phyloP scores from a whole-genome alignment of 2,888 invertebrate genomes.

The Schizaphis graminum region DNA sequence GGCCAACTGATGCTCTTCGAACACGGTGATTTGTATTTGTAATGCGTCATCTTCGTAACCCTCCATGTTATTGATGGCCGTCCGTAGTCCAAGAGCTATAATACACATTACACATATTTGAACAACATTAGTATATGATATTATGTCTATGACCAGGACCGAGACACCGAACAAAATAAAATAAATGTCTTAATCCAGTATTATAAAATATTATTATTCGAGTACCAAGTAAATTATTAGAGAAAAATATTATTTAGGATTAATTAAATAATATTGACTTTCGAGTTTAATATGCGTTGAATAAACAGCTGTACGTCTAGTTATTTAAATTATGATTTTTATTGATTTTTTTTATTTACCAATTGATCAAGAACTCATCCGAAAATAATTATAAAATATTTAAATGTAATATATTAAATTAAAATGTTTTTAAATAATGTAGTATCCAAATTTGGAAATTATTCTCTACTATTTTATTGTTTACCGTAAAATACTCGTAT shows the following conservation, averaged over 20 bases:
- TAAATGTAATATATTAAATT: background rate
- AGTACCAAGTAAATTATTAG: background rate
- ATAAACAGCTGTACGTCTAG: background rate
- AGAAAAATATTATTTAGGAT: background rate
- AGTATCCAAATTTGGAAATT: background rate
- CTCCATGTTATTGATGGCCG: constrained; percentile 49
- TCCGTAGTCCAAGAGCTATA: constrained; percentile 46
- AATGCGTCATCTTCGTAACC: constrained; percentile 69
- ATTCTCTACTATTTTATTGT: background rate
- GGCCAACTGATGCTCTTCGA: constrained; percentile 69
- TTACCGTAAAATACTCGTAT: background rate
- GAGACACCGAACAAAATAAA: background rate
- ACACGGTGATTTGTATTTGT: constrained; percentile 70
- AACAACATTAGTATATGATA: background rate
- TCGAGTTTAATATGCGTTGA: background rate
- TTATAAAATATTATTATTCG: background rate
- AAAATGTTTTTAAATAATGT: background rate
- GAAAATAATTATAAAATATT: background rate
- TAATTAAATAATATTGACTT: background rate
- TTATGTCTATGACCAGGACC: background rate
- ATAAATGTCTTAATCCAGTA: background rate
- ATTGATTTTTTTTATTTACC: background rate
- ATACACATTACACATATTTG: background rate
- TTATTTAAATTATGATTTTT: background rate
- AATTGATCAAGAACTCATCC: background rate